Conservation (phyloP, 2,888 invertebrate genomes). For the Chrysolina haemoptera region DNA sequence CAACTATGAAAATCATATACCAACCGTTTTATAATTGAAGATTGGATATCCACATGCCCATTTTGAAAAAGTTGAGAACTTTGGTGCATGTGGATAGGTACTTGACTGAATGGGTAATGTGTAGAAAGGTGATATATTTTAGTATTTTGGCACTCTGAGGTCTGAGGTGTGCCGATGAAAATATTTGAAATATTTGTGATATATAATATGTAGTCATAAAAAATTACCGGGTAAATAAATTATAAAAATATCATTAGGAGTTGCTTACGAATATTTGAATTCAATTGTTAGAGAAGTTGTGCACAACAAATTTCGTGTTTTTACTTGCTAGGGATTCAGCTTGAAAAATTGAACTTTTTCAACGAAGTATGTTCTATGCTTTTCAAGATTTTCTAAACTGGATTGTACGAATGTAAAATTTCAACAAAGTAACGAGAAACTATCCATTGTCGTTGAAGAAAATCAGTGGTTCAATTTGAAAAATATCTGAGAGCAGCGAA, state of each 20-base stretch:
- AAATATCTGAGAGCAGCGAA: too few species aligned
- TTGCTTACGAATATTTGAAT: constrained; percentile 17
- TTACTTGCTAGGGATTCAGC: not conserved
- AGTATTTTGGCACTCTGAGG: constrained; percentile 67
- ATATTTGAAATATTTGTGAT: constrained; percentile 67
- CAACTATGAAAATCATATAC: not conserved
- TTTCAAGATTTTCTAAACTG: too few species aligned
- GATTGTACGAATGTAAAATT: too few species aligned
- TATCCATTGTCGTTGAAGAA: too few species aligned
- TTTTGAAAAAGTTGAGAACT: not conserved
- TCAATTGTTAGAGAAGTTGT: constrained; percentile 16
- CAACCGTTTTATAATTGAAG: not conserved
- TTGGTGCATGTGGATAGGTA: not conserved
- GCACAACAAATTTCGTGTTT: not conserved
- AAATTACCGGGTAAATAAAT: constrained; percentile 49
- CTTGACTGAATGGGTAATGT: constrained; percentile 48
- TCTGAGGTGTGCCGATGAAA: constrained; percentile 63
- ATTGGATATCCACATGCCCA: not conserved
- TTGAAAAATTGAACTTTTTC: too few species aligned
- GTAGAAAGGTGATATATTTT: constrained; percentile 68
- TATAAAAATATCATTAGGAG: constrained; percentile 20
- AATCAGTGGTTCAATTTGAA: too few species aligned
- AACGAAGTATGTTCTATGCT: too few species aligned
- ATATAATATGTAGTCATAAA: constrained; percentile 64
- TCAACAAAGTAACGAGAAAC: too few species aligned